A percentile compares a stretch with the other conserved stretches of the same genome.
Evolutionary conservation across 2,797 vertebrate genomes (phyloP).

Genomic region (Pangasius djambal): DNA sequence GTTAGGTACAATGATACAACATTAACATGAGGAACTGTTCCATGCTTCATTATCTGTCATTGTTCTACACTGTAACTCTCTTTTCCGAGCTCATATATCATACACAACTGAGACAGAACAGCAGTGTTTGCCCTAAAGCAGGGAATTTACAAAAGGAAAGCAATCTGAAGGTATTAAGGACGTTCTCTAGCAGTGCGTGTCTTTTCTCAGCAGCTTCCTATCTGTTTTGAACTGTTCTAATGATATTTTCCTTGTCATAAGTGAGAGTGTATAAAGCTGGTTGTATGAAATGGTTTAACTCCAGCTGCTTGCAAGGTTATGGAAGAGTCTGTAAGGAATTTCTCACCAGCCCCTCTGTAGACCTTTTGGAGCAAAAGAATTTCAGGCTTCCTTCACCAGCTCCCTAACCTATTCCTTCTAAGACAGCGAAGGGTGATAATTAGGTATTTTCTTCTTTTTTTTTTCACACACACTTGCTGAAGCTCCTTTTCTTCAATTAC

Average conservation of each 20-base stretch:
- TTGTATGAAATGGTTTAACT: neutral
- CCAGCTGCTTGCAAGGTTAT: neutral
- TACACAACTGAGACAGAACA: neutral
- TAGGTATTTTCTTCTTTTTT: conserved; percentile 40
- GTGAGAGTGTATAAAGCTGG: neutral
- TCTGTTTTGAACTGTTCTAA: neutral
- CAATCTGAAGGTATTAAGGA: conserved; percentile 32
- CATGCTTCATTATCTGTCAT: conserved; percentile 32
- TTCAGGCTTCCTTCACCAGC: conserved; percentile 25
- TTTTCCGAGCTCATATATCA: conserved; percentile 25
- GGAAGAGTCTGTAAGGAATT: neutral
- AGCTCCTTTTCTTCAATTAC: conserved; percentile 40
- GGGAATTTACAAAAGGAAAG: neutral
- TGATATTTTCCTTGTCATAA: conserved; percentile 4
- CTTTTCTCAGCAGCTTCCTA: neutral
- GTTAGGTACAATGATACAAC: conserved; percentile 32
- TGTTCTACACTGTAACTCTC: conserved; percentile 17
- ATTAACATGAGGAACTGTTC: conserved; percentile 35
- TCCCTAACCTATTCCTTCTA: conserved; percentile 9
- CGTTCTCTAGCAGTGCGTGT: neutral
- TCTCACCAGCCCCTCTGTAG: neutral
- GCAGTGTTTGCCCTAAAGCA: conserved; percentile 19
- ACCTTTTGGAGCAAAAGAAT: neutral
- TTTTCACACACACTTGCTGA: conserved; percentile 22
- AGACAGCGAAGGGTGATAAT: conserved; percentile 14